These are phyloP conservation scores for Megamerina dolium DNA, from an alignment of 2,888 invertebrate genomes.

Conservation along the genomic window DNA sequence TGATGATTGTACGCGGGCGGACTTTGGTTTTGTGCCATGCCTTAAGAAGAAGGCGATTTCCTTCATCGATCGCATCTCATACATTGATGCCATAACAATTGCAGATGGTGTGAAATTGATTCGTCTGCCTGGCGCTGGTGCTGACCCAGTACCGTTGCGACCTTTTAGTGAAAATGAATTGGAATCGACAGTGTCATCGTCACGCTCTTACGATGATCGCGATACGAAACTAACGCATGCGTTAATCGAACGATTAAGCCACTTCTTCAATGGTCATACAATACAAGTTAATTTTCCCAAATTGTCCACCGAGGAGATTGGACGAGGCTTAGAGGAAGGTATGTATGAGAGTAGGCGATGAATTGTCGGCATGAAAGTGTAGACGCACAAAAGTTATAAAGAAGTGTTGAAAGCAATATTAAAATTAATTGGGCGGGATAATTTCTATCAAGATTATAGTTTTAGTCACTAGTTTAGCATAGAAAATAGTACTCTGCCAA, in stretches of 20 bases:
- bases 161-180: conserved; percentile 61
- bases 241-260: conserved; percentile 64
- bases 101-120: conserved; percentile 65
- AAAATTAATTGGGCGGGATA: too few species aligned
- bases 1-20: conserved; percentile 68
- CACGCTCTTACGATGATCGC: conserved; percentile 60
- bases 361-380: background rate
- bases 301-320: conserved; percentile 61
- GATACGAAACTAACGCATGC: conserved; percentile 64
- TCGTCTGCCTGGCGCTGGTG: conserved; percentile 46
- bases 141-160: conserved; percentile 31
- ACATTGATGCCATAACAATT: conserved; percentile 61
- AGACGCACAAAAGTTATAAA: conserved; percentile 9
- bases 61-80: conserved; percentile 69
- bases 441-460: too few species aligned
- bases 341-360: conserved; percentile 24
- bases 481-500: too few species aligned
- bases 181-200: conserved; percentile 58
- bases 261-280: conserved; percentile 68
- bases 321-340: conserved; percentile 72
- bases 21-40: conserved; percentile 64
- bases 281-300: conserved; percentile 72
- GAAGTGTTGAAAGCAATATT: conserved; percentile 33
- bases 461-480: too few species aligned
- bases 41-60: conserved; percentile 75